Evolutionary conservation across 2,888 invertebrate genomes (phyloP), one percentile per base, ranked within the genome.

Genomic region (Unio delphinus): DNA sequence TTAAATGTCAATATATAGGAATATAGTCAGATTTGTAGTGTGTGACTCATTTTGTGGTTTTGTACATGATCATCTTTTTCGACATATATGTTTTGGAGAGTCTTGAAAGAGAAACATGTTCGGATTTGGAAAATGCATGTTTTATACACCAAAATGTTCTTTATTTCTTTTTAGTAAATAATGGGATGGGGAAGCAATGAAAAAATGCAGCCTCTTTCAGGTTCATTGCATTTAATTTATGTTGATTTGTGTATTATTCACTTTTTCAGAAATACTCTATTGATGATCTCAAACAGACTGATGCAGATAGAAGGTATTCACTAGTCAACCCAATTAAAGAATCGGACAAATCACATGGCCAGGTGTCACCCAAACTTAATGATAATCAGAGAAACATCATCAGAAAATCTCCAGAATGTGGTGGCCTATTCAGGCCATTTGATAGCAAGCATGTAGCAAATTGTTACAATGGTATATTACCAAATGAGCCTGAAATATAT

Each of bases 341-440:
- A 26, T 71, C 70, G 26, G 73, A 75, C 28, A 76, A 73, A 65
- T 67, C 70, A 15, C 74, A 74, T 34, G 80, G 75, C 23, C 81
- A 79, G 4, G 68, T 80, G 61, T 79, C 79, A 1, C 76, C 77
- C 28, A 73, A 70, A 56, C 64, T 72, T 59, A 68, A 72, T 28
- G 70, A 70, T 26, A 75, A 77, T 34, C 54, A 61, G 23, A 66
- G 64, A 60, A 62, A 61, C 58, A 74, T 73, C 34, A 61, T 68
- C n/a, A 64, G 65, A 58, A 79, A 79, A 73, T 68, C 62, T 62
- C 73, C 72, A 26, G 80, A 78, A 54, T 69, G 6, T 69, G 73
- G 64, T 66, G 72, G 73, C 55, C 76, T 85, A 57, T 85, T 85
- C 76, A 70, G 85, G 65, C 85, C 85, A 11, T 85, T 85, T 76